These are phyloP conservation scores for Chunga burmeisteri DNA, from an alignment of 2,113 vertebrate species.

Conservation along the genomic window DNA sequence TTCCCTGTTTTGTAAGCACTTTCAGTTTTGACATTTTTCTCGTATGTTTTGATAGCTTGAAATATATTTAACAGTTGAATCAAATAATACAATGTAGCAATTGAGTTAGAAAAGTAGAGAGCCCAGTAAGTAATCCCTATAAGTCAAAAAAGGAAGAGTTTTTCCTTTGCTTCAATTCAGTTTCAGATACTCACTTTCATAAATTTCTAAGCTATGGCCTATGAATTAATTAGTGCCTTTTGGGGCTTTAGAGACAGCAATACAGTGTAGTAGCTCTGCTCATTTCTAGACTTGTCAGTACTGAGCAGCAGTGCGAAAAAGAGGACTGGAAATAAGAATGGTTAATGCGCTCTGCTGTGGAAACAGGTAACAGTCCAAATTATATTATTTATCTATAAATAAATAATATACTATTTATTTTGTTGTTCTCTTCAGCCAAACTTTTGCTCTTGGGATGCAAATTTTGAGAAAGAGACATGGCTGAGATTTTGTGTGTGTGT, in stretches of 20 bases:
- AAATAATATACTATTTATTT: not conserved
- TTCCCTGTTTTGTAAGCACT: not conserved
- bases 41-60: not conserved
- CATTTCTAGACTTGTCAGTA: not conserved
- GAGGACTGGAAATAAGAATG: not conserved
- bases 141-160: not conserved
- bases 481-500: not conserved
- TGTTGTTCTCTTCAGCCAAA: not conserved
- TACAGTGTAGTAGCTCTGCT: not conserved
- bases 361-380: not conserved
- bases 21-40: not conserved
- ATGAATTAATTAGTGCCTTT: slow-evolving; percentile 14
- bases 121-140: not conserved
- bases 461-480: not conserved
- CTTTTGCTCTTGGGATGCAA: not conserved
- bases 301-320: not conserved
- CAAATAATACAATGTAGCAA: not conserved
- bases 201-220: not conserved
- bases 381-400: not conserved
- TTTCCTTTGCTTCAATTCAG: not conserved
- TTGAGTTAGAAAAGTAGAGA: not conserved
- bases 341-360: not conserved
- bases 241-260: not conserved
- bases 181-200: not conserved
- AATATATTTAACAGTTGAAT: not conserved